Conservation (phyloP, 1,140 invertebrate species). For the Saccostrea echinata region DNA sequence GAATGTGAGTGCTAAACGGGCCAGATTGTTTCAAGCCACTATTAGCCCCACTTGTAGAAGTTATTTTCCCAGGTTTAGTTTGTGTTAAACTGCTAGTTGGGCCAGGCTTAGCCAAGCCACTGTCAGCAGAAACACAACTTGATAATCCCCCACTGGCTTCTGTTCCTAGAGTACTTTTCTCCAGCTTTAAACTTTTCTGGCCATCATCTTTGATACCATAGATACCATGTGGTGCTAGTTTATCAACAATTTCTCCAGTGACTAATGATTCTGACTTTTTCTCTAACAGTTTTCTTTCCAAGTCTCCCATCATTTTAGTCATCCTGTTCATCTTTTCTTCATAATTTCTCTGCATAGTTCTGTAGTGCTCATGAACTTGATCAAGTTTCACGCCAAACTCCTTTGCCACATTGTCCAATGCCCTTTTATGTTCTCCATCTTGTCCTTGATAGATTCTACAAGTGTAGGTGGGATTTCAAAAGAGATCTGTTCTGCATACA, state of each 20-base stretch:
- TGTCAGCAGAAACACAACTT: slow-evolving; percentile 12
- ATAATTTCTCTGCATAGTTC: no score
- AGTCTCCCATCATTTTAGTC: no score
- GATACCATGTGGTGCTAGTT: slow-evolving; percentile 13
- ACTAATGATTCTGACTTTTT: background rate
- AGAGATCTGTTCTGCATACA: background rate
- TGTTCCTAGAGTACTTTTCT: background rate
- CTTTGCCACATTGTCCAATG: slow-evolving; percentile 7
- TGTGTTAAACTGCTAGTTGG: slow-evolving; percentile 16
- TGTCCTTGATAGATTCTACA: background rate
- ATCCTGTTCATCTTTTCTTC: no score
- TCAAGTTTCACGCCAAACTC: no score
- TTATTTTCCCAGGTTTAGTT: background rate
- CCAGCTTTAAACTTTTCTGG: background rate
- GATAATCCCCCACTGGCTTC: background rate
- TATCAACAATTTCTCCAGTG: background rate
- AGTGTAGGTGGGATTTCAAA: background rate
- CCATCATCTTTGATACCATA: background rate
- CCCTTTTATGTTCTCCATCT: background rate
- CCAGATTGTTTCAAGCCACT: no score
- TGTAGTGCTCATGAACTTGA: no score
- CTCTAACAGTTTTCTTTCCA: background rate
- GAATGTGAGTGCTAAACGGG: no score
- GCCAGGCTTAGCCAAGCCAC: background rate
- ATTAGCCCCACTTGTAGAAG: background rate